A percentile compares a stretch with the other conserved stretches of the same genome.
These are phyloP conservation scores for Conistra vaccinii DNA, from an alignment of 2,888 invertebrate genomes.

Conservation along the genomic window DNA sequence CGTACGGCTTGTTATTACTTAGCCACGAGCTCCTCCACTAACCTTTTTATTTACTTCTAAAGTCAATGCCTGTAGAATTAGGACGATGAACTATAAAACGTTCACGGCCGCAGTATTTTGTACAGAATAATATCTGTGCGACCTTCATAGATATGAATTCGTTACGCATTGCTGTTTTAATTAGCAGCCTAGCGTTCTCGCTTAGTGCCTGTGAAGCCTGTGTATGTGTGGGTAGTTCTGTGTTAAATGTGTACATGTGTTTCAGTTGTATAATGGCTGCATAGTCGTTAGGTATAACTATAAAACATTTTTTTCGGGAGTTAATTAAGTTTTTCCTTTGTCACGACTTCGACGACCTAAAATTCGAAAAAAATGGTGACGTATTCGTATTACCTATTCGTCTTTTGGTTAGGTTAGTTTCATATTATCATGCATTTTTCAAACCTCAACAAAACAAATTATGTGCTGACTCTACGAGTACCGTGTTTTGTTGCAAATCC, in stretches of 20 bases:
- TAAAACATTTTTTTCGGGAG: background rate
- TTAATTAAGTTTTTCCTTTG: background rate
- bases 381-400: background rate
- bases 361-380: no score
- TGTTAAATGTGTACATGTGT: background rate
- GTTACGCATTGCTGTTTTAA: constrained; percentile 36
- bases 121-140: constrained; percentile 21
- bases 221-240: background rate
- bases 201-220: background rate
- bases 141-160: constrained; percentile 14
- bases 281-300: background rate
- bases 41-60: constrained; percentile 15
- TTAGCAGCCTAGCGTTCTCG: constrained; percentile 7
- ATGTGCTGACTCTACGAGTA: background rate
- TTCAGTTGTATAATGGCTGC: background rate
- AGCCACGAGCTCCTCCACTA: no score
- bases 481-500: background rate
- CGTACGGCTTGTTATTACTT: no score
- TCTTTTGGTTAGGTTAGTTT: background rate
- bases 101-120: constrained; percentile 46
- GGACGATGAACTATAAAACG: constrained; percentile 40
- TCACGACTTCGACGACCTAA: no score
- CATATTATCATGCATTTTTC: background rate
- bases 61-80: constrained; percentile 30
- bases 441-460: background rate